Base-by-base conservation (phyloP, 2,797 vertebrate genomes). In the Macroramphosus scolopax region DNA sequence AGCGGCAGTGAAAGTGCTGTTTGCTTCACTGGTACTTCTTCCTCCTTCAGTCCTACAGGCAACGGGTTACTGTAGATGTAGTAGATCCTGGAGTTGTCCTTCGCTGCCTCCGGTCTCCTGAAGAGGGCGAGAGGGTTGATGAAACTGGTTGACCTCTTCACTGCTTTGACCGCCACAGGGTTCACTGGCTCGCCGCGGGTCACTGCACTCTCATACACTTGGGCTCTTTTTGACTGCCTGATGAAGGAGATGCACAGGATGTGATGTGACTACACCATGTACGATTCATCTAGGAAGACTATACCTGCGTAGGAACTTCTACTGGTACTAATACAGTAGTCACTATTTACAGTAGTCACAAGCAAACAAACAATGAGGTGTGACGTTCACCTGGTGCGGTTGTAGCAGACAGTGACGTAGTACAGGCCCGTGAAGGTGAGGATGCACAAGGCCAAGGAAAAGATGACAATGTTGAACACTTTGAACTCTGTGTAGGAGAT, bases 51-150 rank as follows among this genome's bases (percentile, higher is more conserved):
- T n/a, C 82, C 82, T 1, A 89, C 60, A 3, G 87, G 79, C 57
- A 86, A 74, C 0, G 88, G 88, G 72, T 91, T 90, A 36, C 81
- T 89, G 71, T 89, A 90, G 69, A 90, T 91, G 74, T 87, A 91
- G 47, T 86, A 91, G 82, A 91, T 88, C 28, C 57, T 63, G 20
- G 84, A 77, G 70, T 80, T 76, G 60, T 87, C 81, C 45, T 69
- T 79, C 0, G 64, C 43, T 2, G 36, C 25, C 13, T 85, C 78
- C 1, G 70, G 44, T 45, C 64, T 75, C 34, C 67, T 83, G 66
- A 88, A 75, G 53, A 83, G 65, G 43, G 77, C 33, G 1, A 86
- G 68, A 5, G 83, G 76, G 49, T 86, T 89, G 35, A 72, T 47
- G 60, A 89, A 83, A 43, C 87, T 88, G 31, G 71, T 67, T 2